These are phyloP conservation scores for Phoenicopterus ruber DNA, from an alignment of 2,113 vertebrate genomes.

Conservation along the genomic window DNA sequence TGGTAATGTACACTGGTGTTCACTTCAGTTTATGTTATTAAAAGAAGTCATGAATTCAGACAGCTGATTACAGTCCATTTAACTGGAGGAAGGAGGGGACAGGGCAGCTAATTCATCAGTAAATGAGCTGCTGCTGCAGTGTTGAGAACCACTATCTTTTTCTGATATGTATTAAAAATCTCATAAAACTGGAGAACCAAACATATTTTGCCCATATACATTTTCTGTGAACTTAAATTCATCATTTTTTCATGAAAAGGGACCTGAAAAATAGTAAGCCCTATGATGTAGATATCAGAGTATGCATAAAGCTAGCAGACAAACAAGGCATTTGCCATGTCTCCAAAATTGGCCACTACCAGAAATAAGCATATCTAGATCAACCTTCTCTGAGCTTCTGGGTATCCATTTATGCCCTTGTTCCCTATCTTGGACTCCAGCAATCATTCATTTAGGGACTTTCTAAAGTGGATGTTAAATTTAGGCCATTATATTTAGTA, in stretches of 20 bases:
- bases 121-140: not conserved
- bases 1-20: not conserved
- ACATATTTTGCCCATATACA: not conserved
- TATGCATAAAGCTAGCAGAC: not conserved
- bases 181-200: not conserved
- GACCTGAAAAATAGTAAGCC: not conserved
- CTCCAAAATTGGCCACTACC: not conserved
- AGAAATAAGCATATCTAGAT: not conserved
- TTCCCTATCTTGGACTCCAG: not conserved
- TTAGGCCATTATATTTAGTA: constrained; percentile 33
- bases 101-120: not conserved
- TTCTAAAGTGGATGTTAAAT: constrained; percentile 12
- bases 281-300: not conserved
- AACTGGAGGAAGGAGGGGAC: not conserved
- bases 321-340: not conserved
- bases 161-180: not conserved
- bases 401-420: not conserved
- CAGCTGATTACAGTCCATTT: not conserved
- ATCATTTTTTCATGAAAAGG: not conserved
- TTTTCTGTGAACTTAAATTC: not conserved
- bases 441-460: not conserved
- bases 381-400: not conserved
- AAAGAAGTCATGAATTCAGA: not conserved
- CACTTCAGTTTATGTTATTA: not conserved
- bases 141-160: not conserved